phyloP scores from a whole-genome alignment of 2,797 vertebrate species.

The Rachycentron canadum region DNA sequence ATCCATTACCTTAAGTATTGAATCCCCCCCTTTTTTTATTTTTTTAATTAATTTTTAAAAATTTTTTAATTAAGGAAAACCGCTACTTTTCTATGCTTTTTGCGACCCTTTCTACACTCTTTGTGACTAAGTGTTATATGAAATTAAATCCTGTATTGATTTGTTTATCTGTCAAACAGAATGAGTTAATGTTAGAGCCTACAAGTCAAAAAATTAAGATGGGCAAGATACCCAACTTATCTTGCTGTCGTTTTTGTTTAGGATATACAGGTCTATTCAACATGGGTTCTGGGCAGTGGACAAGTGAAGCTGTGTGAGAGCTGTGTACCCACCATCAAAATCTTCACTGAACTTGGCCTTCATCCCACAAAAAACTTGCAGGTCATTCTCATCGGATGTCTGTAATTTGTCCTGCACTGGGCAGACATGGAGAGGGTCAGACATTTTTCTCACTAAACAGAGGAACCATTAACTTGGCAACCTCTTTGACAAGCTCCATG shows the following conservation, averaged over 20 bases:
- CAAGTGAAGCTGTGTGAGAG: conserved; percentile 20
- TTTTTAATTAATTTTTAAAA: no score
- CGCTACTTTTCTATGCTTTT: neutral
- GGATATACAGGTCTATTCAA: conserved; percentile 30
- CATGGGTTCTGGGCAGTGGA: conserved; percentile 17
- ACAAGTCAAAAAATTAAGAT: neutral
- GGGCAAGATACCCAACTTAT: conserved; percentile 7
- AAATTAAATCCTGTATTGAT: neutral
- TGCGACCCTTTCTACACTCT: neutral
- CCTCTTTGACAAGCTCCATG: conserved; percentile 28
- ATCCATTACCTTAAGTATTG: neutral
- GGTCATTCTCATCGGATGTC: conserved; percentile 18
- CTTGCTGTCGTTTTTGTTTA: conserved; percentile 40
- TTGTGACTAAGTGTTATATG: neutral
- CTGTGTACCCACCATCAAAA: conserved; percentile 29
- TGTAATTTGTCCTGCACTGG: conserved; percentile 12
- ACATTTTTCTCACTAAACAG: neutral
- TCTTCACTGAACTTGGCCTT: conserved; percentile 10
- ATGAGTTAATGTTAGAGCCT: neutral
- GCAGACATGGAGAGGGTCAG: conserved; percentile 14
- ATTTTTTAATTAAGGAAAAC: neutral
- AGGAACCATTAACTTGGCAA: neutral
- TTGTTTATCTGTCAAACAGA: neutral
- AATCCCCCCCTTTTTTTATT: neutral
- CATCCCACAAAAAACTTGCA: conserved; percentile 1